phyloP scores from a whole-genome alignment of 2,888 invertebrate genomes.

The Ophioninae sp. region DNA sequence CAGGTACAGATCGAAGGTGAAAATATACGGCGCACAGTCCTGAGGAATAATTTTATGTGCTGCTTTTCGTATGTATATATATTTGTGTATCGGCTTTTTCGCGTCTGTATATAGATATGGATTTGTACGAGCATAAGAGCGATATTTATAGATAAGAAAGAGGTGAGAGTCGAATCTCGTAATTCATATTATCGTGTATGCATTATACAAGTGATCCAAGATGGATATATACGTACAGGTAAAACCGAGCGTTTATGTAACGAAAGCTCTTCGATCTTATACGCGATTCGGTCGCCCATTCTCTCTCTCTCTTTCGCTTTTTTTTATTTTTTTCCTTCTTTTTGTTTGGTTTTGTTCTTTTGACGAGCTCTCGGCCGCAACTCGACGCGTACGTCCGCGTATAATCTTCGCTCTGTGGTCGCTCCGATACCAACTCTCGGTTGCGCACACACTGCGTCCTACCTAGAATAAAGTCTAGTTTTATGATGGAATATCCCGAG shows the following conservation, averaged over 20 bases:
- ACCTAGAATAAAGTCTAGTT: constrained; percentile 38
- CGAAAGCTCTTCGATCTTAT: constrained; percentile 55
- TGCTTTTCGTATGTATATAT: neutral
- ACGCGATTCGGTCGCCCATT: constrained; percentile 41
- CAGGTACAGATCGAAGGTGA: constrained; percentile 48
- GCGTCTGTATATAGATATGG: neutral
- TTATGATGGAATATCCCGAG: constrained; percentile 40
- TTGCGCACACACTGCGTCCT: constrained; percentile 29
- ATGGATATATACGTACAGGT: neutral
- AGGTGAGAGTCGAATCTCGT: constrained; percentile 52
- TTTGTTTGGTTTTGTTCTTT: neutral
- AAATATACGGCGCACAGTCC: constrained; percentile 39
- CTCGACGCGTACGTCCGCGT: constrained; percentile 1
- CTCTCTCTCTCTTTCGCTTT: constrained; percentile 5
- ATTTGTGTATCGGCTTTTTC: neutral
- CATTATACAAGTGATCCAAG: constrained; percentile 31
- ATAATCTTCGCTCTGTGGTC: constrained; percentile 34
- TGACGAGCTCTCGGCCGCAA: constrained; percentile 39
- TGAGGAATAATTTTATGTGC: constrained; percentile 33
- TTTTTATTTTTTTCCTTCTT: neutral
- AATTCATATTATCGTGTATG: constrained; percentile 42
- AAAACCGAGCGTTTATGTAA: constrained; percentile 42
- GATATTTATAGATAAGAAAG: constrained; percentile 29
- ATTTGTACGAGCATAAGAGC: constrained; percentile 12
- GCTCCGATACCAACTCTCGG: constrained; percentile 35